Evolutionary conservation across 2,797 vertebrate genomes (phyloP), one percentile per base, ranked within the genome.

Genomic region (Pristis pectinata): DNA sequence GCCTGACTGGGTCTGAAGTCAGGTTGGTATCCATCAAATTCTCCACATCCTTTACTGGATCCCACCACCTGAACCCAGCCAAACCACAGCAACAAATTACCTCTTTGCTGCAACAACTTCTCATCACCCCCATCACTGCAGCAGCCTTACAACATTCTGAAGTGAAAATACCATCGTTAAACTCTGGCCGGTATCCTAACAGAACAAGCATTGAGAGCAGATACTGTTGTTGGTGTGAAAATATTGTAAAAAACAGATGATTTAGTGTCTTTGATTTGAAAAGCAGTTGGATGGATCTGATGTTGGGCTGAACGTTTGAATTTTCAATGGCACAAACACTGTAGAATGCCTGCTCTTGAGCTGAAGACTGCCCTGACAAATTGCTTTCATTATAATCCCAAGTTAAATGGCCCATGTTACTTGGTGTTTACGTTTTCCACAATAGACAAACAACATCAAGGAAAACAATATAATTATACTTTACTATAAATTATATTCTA

Each of bases 401-500:
- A 56, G 80, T 53, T 27, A 53, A 85, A 49, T 3, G 49, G 6
- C 27, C 10, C 44, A 91, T 64, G 59, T 61, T 64, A 34, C 11
- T 34, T 64, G 87, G 87, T 91, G 17, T 91, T 64, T 37, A 24
- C 13, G 61, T 64, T 17, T n/a, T 91, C 87, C 49, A 44, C 30
- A 91, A 37, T 22, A 27, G 30, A 87, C 53, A 44, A 59, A 9
- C 37, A 87, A 44, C 30, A 34, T 85, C 83, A 59, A 91, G 53
- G 87, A 92, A n/a, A n/a, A 61, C 61, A 67, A 92, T 92, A 92
- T 92, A 92, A 67, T 64, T 92, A 27, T 67, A 64, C n/a, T 92
- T 41, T 67, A n/a, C 59, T 92, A 27, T 30, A 5, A 61, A 92
- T 92, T 61, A 64, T 92, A 67, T 37, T 92, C 1, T 37, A 67